These are phyloP conservation scores for Folsomia manolachei DNA, from an alignment of 2,888 invertebrate genomes.

Conservation along the genomic window DNA sequence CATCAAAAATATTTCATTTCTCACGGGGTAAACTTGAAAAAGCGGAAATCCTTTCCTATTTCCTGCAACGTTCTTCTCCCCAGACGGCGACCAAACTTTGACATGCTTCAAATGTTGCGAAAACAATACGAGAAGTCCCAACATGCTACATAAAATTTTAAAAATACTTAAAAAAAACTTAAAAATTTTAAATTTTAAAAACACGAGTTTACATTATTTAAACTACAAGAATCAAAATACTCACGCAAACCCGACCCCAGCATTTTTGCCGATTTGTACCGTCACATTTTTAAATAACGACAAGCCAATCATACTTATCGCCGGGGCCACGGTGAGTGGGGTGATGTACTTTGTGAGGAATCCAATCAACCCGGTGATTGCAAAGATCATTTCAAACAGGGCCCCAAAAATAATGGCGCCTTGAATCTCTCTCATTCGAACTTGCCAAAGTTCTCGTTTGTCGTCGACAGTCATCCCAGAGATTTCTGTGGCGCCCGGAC, in stretches of 20 bases:
- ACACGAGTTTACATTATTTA: no score
- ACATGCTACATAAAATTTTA: conserved; percentile 55
- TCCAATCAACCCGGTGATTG: conserved; percentile 56
- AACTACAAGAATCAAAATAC: conserved; percentile 41
- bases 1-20: no score
- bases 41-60: conserved; percentile 38
- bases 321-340: conserved; percentile 57
- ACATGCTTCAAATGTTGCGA: conserved; percentile 41
- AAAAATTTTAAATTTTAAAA: no score
- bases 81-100: conserved; percentile 10
- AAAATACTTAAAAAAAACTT: background rate
- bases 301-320: conserved; percentile 57
- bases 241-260: conserved; percentile 56
- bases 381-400: conserved; percentile 70
- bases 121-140: conserved; percentile 8
- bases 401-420: conserved; percentile 79
- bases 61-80: conserved; percentile 18
- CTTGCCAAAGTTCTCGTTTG: conserved; percentile 68
- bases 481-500: conserved; percentile 61
- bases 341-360: conserved; percentile 56
- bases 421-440: conserved; percentile 74
- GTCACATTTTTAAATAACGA: conserved; percentile 56
- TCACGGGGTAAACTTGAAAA: conserved; percentile 42
- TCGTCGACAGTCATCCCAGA: conserved; percentile 60
- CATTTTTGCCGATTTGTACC: conserved; percentile 55